Evolutionary conservation across 2,113 vertebrate genomes (phyloP).

Genomic region (Oreochromis aureus): DNA sequence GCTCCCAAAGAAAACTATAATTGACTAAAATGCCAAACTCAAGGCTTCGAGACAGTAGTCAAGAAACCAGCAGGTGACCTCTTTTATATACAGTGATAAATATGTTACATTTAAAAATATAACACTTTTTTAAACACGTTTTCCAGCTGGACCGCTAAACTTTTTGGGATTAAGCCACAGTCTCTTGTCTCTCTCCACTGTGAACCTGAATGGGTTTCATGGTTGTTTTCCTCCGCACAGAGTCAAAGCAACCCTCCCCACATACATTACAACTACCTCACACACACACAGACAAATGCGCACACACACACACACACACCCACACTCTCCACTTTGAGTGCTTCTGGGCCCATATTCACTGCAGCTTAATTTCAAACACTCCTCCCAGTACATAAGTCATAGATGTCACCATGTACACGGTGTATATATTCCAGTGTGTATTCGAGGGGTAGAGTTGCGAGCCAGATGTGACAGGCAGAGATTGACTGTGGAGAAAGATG

Average conservation of each 20-base stretch:
- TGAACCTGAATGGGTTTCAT: neutral
- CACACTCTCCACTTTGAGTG: conserved; percentile 1
- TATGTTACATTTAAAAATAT: neutral
- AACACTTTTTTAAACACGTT: neutral
- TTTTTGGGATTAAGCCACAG: neutral
- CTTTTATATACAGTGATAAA: neutral
- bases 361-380: conserved; percentile 66
- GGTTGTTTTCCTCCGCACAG: neutral
- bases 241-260: neutral
- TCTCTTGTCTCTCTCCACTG: neutral
- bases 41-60: neutral
- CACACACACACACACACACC: neutral
- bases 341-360: conserved; percentile 53
- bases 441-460: conserved; percentile 80
- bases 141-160: neutral
- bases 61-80: neutral
- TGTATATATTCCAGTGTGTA: conserved; percentile 69
- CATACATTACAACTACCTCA: neutral
- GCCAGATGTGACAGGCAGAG: conserved; percentile 78
- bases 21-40: neutral
- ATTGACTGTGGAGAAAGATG: conserved; percentile 71
- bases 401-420: conserved; percentile 48
- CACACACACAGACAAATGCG: neutral
- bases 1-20: neutral
- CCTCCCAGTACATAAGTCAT: conserved; percentile 63